Conservation (phyloP, 2,797 vertebrate species). For the Limosa lapponica region DNA sequence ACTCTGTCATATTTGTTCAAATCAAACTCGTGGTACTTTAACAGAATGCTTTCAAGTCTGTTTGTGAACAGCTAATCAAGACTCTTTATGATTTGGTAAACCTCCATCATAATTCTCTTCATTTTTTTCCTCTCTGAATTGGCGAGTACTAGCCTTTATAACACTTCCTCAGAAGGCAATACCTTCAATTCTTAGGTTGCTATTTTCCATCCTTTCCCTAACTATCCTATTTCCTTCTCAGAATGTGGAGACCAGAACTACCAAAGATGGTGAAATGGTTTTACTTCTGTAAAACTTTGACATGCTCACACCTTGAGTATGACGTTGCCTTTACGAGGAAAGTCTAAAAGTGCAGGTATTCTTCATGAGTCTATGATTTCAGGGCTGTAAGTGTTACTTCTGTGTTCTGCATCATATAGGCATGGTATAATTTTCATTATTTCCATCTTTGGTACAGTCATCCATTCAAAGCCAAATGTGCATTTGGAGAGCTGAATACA, state of each 20-base stretch:
- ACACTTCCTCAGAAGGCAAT: neutral
- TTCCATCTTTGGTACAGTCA: neutral
- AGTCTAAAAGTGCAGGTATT: neutral
- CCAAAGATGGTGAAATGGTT: neutral
- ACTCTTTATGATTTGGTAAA: neutral
- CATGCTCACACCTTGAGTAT: fast-evolving
- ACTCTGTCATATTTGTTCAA: neutral
- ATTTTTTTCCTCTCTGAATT: neutral
- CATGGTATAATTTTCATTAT: neutral
- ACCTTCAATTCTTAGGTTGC: neutral
- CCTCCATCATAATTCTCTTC: neutral
- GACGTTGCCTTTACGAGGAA: neutral
- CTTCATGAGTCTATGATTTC: neutral
- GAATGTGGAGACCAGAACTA: neutral
- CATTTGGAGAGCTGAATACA: neutral
- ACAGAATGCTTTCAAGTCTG: neutral
- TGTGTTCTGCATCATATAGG: neutral
- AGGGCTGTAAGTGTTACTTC: neutral
- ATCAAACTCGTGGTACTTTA: neutral
- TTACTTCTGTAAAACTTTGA: neutral
- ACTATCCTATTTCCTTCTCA: neutral
- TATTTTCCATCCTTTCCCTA: neutral
- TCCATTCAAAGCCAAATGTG: neutral
- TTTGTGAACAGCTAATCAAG: neutral
- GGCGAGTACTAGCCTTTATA: fast-evolving